These are phyloP conservation scores for Chromoteleia sp. DNA, from an alignment of 2,888 invertebrate genomes.

Conservation along the genomic window DNA sequence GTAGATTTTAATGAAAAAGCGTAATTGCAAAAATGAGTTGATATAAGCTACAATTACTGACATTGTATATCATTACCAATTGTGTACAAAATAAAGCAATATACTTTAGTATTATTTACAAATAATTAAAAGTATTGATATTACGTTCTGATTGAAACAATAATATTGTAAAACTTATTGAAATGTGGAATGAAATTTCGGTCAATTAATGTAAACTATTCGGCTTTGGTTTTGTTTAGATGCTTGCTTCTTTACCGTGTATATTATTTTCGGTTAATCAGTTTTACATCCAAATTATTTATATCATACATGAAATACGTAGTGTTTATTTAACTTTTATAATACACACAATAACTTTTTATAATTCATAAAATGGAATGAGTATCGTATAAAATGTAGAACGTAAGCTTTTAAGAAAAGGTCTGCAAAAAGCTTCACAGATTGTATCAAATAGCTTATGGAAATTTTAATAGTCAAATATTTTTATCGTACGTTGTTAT, in stretches of 20 bases:
- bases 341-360: slow-evolving; percentile 7
- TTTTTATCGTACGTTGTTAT: too few relatives aligned
- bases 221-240: neutral
- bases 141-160: too few relatives aligned
- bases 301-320: too few relatives aligned
- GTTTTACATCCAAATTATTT: too few relatives aligned
- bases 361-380: slow-evolving; percentile 16
- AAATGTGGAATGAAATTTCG: slow-evolving; percentile 41
- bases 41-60: too few relatives aligned
- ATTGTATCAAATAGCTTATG: slow-evolving; percentile 3
- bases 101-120: slow-evolving; percentile 31
- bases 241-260: too few relatives aligned
- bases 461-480: neutral
- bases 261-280: too few relatives aligned
- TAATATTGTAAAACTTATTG: too few relatives aligned
- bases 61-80: too few relatives aligned
- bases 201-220: slow-evolving; percentile 20
- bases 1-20: too few relatives aligned
- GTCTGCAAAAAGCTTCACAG: slow-evolving; percentile 6
- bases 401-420: slow-evolving; percentile 6
- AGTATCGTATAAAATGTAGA: slow-evolving; percentile 5
- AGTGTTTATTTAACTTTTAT: too few relatives aligned
- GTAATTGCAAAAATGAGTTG: too few relatives aligned
- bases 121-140: slow-evolving; percentile 18
- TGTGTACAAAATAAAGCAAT: slow-evolving; percentile 13